phyloP scores from a whole-genome alignment of 1,140 invertebrate species.

The Saxidomus purpurata region DNA sequence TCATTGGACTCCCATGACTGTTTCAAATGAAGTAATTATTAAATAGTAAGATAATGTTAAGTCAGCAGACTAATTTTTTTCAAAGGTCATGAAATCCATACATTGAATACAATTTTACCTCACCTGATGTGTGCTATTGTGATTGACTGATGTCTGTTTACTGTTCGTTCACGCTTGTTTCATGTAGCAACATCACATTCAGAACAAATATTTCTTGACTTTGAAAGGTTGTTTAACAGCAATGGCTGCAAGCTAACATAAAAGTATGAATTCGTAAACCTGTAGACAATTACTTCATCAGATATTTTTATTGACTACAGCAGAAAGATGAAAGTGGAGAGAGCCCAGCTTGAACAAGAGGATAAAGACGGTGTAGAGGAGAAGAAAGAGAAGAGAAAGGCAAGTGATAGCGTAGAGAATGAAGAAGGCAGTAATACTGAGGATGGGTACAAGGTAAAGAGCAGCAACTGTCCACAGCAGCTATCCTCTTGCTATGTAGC shows the following conservation, averaged over 20 bases:
- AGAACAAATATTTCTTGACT: no score
- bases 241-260: not conserved
- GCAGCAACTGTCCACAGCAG: constrained; percentile 31
- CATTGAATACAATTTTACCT: no score
- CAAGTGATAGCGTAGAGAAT: constrained; percentile 52
- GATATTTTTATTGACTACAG: not conserved
- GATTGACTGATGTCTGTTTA: no score
- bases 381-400: constrained; percentile 31
- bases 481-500: constrained; percentile 1
- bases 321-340: constrained; percentile 11
- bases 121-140: no score
- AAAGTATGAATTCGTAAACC: not conserved
- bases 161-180: not conserved
- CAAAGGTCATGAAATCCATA: no score
- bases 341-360: not conserved
- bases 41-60: no score
- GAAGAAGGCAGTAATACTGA: constrained; percentile 18
- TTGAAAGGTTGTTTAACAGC: no score
- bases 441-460: constrained; percentile 48
- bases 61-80: no score
- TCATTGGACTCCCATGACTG: not conserved
- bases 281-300: no score
- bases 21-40: not conserved
- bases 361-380: constrained; percentile 36
- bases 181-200: no score